Evolutionary conservation across 1,140 invertebrate genomes (phyloP), one percentile per base, ranked within the genome.

Genomic region (Littorina saxatilis): DNA sequence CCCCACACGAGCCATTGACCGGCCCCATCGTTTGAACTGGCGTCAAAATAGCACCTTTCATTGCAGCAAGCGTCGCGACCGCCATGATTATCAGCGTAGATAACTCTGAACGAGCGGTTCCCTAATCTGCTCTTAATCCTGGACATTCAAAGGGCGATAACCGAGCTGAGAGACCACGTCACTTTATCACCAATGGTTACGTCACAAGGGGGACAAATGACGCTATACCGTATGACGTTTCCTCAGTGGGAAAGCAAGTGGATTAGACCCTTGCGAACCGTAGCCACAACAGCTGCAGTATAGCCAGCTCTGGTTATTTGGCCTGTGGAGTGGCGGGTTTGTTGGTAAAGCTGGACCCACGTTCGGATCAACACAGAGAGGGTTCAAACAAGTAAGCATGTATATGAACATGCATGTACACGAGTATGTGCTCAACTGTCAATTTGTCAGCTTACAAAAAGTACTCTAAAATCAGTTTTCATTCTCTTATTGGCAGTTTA

Each of bases 181-280:
- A 29, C 58, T 9, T 7, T 61, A 61, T 61, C 58, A 61, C 9
- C 58, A 23, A 29, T 61, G 23, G 4, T 61, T 61, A 61, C 58
- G 58, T 61, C 58, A 61, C 58, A 61, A 23, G 20, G 4, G 7
- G 58, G n/a, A 61, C 58, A 61, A 61, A 61, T 61, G 58, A 61
- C 58, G 58, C 27, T 61, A 23, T 23, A 61, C n/a, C n/a, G 27
- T 23, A 29, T 61, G 58, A 61, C 58, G 58, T 61, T 61, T 61
- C 9, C 50, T 11, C 50, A n/a, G n/a, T n/a, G n/a, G n/a, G n/a
- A n/a, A n/a, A n/a, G 50, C 50, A 52, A 52, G 50, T 52, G 23
- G 11, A 52, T 52, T 52, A 11, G 11, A 52, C 11, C 50, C 11
- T 52, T 52, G 23, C 50, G 50, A n/a, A 23, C 50, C 11, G 50